Evolutionary conservation across 2,797 vertebrate genomes (phyloP).

Genomic region (Miichthys miiuy): DNA sequence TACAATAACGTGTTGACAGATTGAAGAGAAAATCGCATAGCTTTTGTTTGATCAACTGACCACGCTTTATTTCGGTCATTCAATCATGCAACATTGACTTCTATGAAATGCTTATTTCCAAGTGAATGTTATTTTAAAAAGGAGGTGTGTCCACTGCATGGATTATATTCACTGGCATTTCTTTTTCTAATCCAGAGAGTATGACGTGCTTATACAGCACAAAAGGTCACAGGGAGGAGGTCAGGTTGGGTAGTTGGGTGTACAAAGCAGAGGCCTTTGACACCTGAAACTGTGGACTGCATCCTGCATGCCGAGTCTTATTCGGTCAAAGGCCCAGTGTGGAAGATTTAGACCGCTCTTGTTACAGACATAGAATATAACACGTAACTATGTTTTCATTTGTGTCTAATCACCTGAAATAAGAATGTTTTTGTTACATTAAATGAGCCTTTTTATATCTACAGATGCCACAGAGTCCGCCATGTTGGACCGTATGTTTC

Average conservation of each 20-base stretch:
- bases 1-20: constrained; percentile 16
- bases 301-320: neutral
- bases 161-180: constrained; percentile 1
- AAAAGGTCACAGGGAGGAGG: too few relatives aligned
- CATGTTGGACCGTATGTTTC: too few relatives aligned
- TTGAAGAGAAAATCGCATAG: constrained; percentile 11
- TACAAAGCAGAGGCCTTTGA: neutral
- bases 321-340: too few relatives aligned
- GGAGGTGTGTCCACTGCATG: neutral
- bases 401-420: too few relatives aligned
- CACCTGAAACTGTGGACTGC: neutral
- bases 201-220: neutral
- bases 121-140: constrained; percentile 20
- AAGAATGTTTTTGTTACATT: too few relatives aligned
- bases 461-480: too few relatives aligned
- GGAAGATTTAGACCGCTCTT: too few relatives aligned
- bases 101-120: constrained; percentile 12
- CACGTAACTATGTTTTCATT: too few relatives aligned
- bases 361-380: too few relatives aligned
- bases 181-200: neutral
- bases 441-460: too few relatives aligned
- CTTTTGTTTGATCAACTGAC: constrained; percentile 20
- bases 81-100: constrained; percentile 7
- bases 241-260: neutral
- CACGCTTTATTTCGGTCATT: constrained; percentile 3